Evolutionary conservation across 2,888 invertebrate genomes (phyloP).

Genomic region (Cheilosia variabilis): DNA sequence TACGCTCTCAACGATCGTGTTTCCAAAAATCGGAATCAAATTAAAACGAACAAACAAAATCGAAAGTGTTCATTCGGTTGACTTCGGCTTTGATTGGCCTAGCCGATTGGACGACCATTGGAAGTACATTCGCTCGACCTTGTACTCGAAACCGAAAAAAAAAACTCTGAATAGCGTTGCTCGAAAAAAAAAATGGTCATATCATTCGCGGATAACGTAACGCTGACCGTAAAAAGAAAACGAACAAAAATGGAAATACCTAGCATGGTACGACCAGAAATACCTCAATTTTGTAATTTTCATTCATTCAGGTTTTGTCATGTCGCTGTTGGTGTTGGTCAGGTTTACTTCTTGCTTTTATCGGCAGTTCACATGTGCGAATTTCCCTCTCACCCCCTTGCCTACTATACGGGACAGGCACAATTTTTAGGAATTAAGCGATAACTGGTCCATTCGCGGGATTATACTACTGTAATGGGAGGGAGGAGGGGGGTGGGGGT

Average conservation of each 20-base stretch:
- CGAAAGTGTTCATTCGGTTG: slow-evolving; percentile 62
- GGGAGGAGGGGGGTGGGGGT: slow-evolving; percentile 40
- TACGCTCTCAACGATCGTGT: slow-evolving; percentile 5
- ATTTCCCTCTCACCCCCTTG: slow-evolving; percentile 26
- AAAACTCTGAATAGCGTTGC: slow-evolving; percentile 1
- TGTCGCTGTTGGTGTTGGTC: slow-evolving; percentile 9
- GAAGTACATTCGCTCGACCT: slow-evolving; percentile 75
- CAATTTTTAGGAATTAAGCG: slow-evolving; percentile 12
- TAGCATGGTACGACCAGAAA: slow-evolving; percentile 41
- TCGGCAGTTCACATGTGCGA: slow-evolving; percentile 55
- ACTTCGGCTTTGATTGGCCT: slow-evolving; percentile 29
- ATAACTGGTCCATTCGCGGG: slow-evolving; percentile 63
- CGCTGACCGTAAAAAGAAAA: slow-evolving; percentile 58
- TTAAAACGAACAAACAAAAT: slow-evolving; percentile 34
- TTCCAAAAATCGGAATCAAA: slow-evolving; percentile 23
- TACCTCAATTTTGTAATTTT: slow-evolving; percentile 63
- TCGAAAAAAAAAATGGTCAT: slow-evolving; percentile 60
- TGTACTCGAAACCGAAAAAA: slow-evolving; percentile 65
- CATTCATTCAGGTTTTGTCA: slow-evolving; percentile 58
- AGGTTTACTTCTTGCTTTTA: not conserved
- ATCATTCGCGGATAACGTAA: slow-evolving; percentile 69
- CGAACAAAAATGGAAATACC: slow-evolving; percentile 67
- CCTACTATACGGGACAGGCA: not conserved
- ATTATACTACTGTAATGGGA: slow-evolving; percentile 29
- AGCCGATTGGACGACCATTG: slow-evolving; percentile 49